These are phyloP conservation scores for Cerceris rybyensis DNA, from an alignment of 2,888 invertebrate genomes.

Conservation along the genomic window DNA sequence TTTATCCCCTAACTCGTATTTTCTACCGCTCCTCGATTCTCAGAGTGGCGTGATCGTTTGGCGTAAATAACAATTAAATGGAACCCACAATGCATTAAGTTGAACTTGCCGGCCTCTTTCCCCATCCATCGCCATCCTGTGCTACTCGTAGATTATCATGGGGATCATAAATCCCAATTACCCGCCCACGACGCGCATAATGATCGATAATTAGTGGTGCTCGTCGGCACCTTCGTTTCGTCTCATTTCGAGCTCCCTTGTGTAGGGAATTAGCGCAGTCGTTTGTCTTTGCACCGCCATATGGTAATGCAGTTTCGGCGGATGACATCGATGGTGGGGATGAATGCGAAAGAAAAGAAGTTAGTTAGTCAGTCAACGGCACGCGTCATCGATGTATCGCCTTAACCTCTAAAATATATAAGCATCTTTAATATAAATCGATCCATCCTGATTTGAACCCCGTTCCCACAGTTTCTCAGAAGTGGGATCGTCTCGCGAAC, in stretches of 20 bases:
- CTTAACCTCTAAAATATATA: too few relatives aligned
- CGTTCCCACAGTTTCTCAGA: too few relatives aligned
- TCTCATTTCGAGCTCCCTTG: conserved; percentile 12
- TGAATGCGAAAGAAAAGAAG: too few relatives aligned
- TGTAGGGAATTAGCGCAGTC: too few relatives aligned
- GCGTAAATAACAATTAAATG: conserved; percentile 78
- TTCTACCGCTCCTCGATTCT: conserved; percentile 19
- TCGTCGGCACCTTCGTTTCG: conserved; percentile 54
- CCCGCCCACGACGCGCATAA: conserved; percentile 72
- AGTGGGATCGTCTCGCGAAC: too few relatives aligned
- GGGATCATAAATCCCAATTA: conserved; percentile 77
- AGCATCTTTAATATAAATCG: too few relatives aligned
- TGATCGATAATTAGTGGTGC: conserved; percentile 74
- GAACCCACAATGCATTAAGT: conserved; percentile 65
- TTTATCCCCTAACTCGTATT: conserved; percentile 10
- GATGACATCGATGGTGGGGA: too few relatives aligned
- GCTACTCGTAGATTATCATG: conserved; percentile 69
- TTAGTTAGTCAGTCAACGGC: too few relatives aligned
- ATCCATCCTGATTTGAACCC: too few relatives aligned
- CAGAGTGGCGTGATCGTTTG: conserved; percentile 72
- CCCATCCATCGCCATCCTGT: conserved; percentile 20
- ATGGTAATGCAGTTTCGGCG: too few relatives aligned
- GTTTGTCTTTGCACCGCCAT: too few relatives aligned
- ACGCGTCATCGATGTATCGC: too few relatives aligned
- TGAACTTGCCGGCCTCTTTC: conserved; percentile 50